phyloP scores from a whole-genome alignment of 2,888 invertebrate genomes.

The Disparrhopalites patrizii region DNA sequence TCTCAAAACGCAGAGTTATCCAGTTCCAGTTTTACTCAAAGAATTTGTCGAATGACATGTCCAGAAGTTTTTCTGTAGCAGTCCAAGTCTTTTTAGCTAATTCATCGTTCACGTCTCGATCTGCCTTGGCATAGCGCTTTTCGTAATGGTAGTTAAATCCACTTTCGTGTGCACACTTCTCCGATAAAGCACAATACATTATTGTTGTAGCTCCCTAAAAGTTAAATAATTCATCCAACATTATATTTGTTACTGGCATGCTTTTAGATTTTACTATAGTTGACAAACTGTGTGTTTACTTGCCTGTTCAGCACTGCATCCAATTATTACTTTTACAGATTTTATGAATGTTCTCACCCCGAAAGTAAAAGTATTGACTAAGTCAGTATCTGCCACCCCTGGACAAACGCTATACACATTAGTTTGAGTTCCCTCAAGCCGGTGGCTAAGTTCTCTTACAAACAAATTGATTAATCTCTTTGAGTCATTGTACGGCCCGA shows the following conservation, averaged over 20 bases:
- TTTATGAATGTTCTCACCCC: neutral
- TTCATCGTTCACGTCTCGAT: slow-evolving; percentile 50
- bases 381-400: slow-evolving; percentile 58
- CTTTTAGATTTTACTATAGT: no score
- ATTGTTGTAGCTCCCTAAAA: slow-evolving; percentile 73
- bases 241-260: no score
- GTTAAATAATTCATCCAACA: no score
- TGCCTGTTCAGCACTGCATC: neutral
- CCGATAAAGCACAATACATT: slow-evolving; percentile 72
- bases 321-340: neutral
- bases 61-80: slow-evolving; percentile 69
- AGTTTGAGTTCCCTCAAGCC: slow-evolving; percentile 58
- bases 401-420: slow-evolving; percentile 69
- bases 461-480: slow-evolving; percentile 74
- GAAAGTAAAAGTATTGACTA: neutral
- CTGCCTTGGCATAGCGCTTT: slow-evolving; percentile 30
- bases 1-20: no score
- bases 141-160: slow-evolving; percentile 69
- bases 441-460: slow-evolving; percentile 61
- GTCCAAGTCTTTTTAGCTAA: slow-evolving; percentile 64
- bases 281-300: no score
- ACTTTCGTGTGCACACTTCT: slow-evolving; percentile 61
- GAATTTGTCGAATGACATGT: slow-evolving; percentile 55
- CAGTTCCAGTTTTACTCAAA: no score
- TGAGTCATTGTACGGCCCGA: slow-evolving; percentile 63